Evolutionary conservation across 1,140 invertebrate genomes (phyloP), one percentile per base, ranked within the genome.

Genomic region (Diachasma alloeum): DNA sequence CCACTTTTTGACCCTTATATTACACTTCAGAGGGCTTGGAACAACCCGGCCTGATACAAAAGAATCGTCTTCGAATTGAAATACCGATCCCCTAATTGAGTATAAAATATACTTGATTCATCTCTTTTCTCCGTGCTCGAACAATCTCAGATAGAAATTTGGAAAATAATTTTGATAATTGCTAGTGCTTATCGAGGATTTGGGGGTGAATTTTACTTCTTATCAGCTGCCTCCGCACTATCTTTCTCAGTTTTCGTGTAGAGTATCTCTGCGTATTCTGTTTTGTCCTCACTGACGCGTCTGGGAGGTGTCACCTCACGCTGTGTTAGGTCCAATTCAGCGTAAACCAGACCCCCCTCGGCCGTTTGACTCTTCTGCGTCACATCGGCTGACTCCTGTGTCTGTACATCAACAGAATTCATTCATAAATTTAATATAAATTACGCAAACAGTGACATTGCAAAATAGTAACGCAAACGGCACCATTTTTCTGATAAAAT

Each of bases 231-330:
- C 3, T 78, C 42, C 53, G 79, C 76, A 11, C 80, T 79, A 0
- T 79, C 80, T n/a, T 82, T 81, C n/a, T 86, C 83, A 0, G 88
- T 80, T 76, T 90, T 90, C 1, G 90, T 88, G 70, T 91, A 90
- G 4, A 91, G 79, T 69, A 91, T 91, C 78, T 91, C 91, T 0
- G 91, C 91, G 36, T 91, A 91, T 53, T 91, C 91, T 0, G 91
- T 91, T 80, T 91, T 91, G 6, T 89, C 88, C 9, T 91, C 90
- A 72, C 87, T 90, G 6, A 88, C 36, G 19, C 85, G 83, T 56
- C 87, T 83, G 0, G 89, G 84, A 0, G 83, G 66, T 8, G 72
- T 73, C 10, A 79, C 77, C 37, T 86, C 86, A n/a, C 86, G 84
- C 15, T 87, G 86, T 11, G 85, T 87, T 24, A 91, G 81, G 78